Evolutionary conservation across 2,888 invertebrate species (phyloP).

Genomic region (Sussaba pulchella): DNA sequence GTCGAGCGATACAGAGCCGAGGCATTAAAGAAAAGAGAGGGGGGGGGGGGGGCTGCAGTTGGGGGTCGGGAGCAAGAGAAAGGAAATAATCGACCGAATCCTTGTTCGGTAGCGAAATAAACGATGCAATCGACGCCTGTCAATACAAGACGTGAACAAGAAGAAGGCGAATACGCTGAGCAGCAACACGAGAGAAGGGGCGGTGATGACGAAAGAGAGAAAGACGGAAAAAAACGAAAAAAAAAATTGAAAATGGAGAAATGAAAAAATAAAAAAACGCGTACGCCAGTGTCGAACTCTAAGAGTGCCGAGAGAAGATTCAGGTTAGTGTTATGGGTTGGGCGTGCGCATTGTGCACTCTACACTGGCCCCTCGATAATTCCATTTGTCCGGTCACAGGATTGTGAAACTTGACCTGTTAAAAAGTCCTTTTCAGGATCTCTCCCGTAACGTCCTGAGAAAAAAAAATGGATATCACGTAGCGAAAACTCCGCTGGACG

Average conservation of each 20-base stretch:
- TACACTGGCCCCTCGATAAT: conserved; percentile 72
- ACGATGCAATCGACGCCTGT: conserved; percentile 80
- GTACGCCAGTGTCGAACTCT: conserved; percentile 43
- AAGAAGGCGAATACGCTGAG: conserved; percentile 52
- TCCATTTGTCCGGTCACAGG: conserved; percentile 80
- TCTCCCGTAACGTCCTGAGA: neutral
- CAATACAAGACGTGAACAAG: conserved; percentile 70
- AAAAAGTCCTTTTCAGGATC: conserved; percentile 78
- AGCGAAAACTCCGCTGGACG: neutral
- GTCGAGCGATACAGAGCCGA: conserved; percentile 42
- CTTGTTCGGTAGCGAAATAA: conserved; percentile 76
- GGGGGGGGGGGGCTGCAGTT: conserved; percentile 21
- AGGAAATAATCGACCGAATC: conserved; percentile 32
- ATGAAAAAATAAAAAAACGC: conserved; percentile 43
- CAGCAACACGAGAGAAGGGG: conserved; percentile 38
- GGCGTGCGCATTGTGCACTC: conserved; percentile 63
- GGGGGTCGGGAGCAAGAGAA: conserved; percentile 3
- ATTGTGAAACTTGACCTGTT: conserved; percentile 82
- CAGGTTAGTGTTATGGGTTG: conserved; percentile 45
- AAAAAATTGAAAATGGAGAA: conserved; percentile 26
- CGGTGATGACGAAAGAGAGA: conserved; percentile 51
- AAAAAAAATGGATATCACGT: too few species aligned
- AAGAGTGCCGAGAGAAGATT: conserved; percentile 35
- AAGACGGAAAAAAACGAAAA: neutral
- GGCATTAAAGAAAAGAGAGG: conserved; percentile 19